phyloP scores from a whole-genome alignment of 2,888 invertebrate genomes.

The Pantelozetes paolii region DNA sequence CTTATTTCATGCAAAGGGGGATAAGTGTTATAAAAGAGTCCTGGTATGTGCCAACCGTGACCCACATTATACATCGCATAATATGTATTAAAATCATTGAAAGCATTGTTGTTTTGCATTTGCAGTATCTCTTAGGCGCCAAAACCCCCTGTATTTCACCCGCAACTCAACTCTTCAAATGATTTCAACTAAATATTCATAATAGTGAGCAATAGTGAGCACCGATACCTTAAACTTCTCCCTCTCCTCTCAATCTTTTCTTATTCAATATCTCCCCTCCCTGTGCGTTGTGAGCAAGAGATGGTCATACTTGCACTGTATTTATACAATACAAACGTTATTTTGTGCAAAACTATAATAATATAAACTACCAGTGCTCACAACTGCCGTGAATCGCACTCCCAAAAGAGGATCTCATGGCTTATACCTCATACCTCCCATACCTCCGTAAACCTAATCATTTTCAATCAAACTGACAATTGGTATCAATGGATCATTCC shows the following conservation, averaged over 20 bases:
- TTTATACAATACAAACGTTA: no score
- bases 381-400: no score
- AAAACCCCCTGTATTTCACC: not conserved
- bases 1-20: constrained; percentile 12
- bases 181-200: no score
- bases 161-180: not conserved
- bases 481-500: not conserved
- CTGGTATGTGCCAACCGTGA: not conserved
- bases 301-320: no score
- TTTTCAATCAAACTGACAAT: constrained; percentile 14
- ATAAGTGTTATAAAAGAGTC: not conserved
- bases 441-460: no score
- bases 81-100: not conserved
- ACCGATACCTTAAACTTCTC: not conserved
- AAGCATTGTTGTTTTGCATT: not conserved
- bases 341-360: no score
- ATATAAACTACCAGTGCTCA: no score
- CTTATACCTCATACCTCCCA: no score
- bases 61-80: not conserved
- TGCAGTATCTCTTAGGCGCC: not conserved
- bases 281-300: no score
- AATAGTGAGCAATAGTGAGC: not conserved
- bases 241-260: not conserved
- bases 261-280: not conserved
- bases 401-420: no score